Evolutionary conservation across 2,797 vertebrate genomes (phyloP), one percentile per base, ranked within the genome.

Genomic region (Galaxias olidus): DNA sequence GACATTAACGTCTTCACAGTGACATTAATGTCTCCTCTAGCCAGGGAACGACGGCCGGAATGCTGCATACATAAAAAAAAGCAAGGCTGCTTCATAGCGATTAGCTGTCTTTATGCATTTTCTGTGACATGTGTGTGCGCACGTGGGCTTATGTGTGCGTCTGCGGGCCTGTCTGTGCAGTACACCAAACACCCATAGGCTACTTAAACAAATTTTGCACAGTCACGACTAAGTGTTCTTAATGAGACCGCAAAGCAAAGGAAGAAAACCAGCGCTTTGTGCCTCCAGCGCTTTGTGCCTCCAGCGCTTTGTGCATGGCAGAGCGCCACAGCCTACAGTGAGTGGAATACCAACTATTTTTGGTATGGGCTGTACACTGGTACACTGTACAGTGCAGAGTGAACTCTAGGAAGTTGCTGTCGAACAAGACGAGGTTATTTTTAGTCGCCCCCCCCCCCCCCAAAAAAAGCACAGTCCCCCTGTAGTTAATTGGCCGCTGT

Each of bases 401-500:
- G 19, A 30, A 52, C 30, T 5, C 13, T 4, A 7, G 20, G 53
- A 7, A n/a, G n/a, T n/a, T n/a, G 12, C 30, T 40, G 12, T 55
- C 46, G 10, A 47, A 47, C 69, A 73, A 76, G 65, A 69, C 65
- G 61, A 61, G 79, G 79, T 86, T 88, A 88, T 90, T 87, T 88
- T 83, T 87, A 89, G 84, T 0, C n/a, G 3, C 1, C 56, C 17
- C 43, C 41, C n/a, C 12, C 68, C 42, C 41, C 10, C 19, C 52
- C 69, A 51, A 60, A 66, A 20, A 12, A 12, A 13, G 20, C 13
- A 18, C 43, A 0, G 13, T 80, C 73, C 43, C 44, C 78, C 76
- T 78, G 75, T 59, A 78, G 79, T 84, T 86, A 83, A 88, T 87
- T 88, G 84, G 83, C 82, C 73, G 80, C 82, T 83, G 83, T 87